Evolutionary conservation across 2,888 invertebrate species (phyloP), one percentile per base, ranked within the genome.

Genomic region (Cephalotes varians): DNA sequence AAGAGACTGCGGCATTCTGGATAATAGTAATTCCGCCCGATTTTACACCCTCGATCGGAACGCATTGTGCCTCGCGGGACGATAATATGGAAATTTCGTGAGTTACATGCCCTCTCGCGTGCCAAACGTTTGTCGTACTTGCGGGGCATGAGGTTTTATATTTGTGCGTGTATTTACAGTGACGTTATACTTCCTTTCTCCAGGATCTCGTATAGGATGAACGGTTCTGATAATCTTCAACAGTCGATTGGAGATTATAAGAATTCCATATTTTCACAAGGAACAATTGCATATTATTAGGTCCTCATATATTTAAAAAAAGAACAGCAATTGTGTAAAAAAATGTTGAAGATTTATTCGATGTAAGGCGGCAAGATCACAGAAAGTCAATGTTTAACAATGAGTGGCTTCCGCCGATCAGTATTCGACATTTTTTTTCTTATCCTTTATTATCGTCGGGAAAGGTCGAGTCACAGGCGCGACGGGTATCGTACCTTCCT

Each of bases 391-490:
- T 77, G 76, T 73, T 81, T 74, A 62, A 62, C 81, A 74, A 81
- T 51, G 51, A 18, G 40, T 28, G 44, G 34, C 79, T 81, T 74
- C 44, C 64, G 51, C 31, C 80, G 62, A 72, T 62, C 76, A 25
- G 40, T 28, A 67, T 56, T 71, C 37, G 37, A 56, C 10, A 7
- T 56, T 34, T 54, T 54, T 44, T 64, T 58, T 56, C 3, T 21
- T 64, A 47, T 56, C 21, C 49, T 76, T 47, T 49, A 40, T 71
- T 76, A 67, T 80, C 72, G 28, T 28, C 73, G 71, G 60, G 58
- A 86, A 88, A 89, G 87, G 72, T 81, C 82, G 89, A 86, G 82
- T 83, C 79, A 71, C 65, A 28, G 44, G 77, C 64, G 74, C 65
- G 80, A 62, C 82, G 60, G 72, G 62, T 64, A 81, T 88, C 67